Evolutionary conservation across 2,113 vertebrate genomes (phyloP).

Genomic region (Hystrix cristata): DNA sequence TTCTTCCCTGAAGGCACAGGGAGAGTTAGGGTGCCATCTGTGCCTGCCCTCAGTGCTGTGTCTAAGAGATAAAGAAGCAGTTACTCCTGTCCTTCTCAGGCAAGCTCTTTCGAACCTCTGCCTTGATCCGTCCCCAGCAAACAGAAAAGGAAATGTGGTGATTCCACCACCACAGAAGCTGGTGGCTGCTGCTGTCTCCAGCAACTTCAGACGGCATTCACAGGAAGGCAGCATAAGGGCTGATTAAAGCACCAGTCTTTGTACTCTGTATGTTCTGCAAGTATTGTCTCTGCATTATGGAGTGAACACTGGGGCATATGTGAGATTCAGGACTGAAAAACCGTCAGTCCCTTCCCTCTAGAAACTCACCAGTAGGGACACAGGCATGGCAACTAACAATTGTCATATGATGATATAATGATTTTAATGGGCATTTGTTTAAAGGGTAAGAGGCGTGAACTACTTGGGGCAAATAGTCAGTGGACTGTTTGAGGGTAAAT

Average conservation of each 20-base stretch:
- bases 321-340: not conserved
- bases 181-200: not conserved
- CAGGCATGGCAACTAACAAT: not conserved
- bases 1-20: conserved; percentile 73
- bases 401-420: not conserved
- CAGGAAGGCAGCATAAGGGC: not conserved
- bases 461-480: not conserved
- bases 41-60: conserved; percentile 54
- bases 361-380: not conserved
- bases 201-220: not conserved
- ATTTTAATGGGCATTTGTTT: not conserved
- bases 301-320: not conserved
- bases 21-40: conserved; percentile 59
- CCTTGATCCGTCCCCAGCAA: conserved; percentile 5
- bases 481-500: not conserved
- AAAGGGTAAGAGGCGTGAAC: not conserved
- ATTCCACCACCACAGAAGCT: not conserved
- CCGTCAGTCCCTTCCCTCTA: not conserved
- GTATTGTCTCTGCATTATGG: not conserved
- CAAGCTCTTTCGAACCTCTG: conserved; percentile 71
- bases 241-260: not conserved
- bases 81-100: conserved; percentile 83
- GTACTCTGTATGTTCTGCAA: not conserved
- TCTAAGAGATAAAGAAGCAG: conserved; percentile 81
- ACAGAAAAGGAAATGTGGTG: not conserved